Base-by-base conservation (phyloP, 2,888 invertebrate genomes). In the Seladonia tumulorum region DNA sequence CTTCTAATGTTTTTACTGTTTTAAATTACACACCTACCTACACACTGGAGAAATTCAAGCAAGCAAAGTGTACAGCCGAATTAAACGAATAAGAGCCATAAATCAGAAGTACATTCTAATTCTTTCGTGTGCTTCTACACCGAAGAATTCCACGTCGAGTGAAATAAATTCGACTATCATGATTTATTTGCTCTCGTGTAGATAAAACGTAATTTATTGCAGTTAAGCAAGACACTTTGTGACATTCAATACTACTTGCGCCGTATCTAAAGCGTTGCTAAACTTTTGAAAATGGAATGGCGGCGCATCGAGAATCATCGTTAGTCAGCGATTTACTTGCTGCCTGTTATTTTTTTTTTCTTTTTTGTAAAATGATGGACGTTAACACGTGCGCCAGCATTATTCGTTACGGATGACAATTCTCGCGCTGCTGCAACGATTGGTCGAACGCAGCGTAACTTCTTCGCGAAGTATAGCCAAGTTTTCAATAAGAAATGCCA, bases 121-220 rank as follows among this genome's bases (percentile, higher is more conserved):
- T 63, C 60, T 63, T 29, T 18, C 4, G 35, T 8, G 10, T 10
- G 12, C 66, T 35, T 66, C 35, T 29, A 70, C 39, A 39, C 12
- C 39, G 42, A 39, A 12, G 18, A 35, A 39, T n/a, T 39, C 35
- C 39, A 5, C 22, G 42, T 14, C 42, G 12, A 5, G 68, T 5
- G 68, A 70, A 70, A 70, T 70, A 14, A 70, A n/a, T 70, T 70
- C n/a, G 10, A 42, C 70, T 70, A 70, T 70, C 70, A 70, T 70
- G 70, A 70, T 39, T n/a, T 70, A 70, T 70, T 42, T 22, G 39
- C 70, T 14, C n/a, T 42, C 42, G n/a, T n/a, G 5, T 42, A 42
- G 39, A 70, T 70, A 70, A 70, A 70, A 14, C 70, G 42, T 70
- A 70, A 42, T 70, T 42, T 70, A 70, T 70, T 70, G 14, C 42